These are phyloP conservation scores for Drosophila serrata DNA, from an alignment of 1,140 invertebrate genomes.

Conservation along the genomic window DNA sequence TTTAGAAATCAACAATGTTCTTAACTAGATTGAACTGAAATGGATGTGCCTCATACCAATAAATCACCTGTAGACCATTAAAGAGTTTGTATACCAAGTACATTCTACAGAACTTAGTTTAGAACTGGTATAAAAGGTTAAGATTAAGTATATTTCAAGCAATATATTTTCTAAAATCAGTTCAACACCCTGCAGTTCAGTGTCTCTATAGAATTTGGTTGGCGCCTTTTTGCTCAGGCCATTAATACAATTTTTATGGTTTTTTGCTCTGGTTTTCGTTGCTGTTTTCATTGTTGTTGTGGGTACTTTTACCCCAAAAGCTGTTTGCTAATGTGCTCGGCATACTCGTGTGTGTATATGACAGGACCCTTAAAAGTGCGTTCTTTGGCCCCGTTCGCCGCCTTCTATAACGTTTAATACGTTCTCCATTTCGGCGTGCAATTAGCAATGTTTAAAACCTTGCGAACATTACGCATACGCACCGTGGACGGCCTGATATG, in stretches of 20 bases:
- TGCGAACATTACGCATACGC: too few relatives aligned
- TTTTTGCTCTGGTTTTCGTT: background rate
- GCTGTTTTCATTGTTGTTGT: constrained; percentile 22
- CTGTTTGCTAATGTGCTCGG: constrained; percentile 52
- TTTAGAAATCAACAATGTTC: background rate
- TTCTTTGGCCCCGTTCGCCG: background rate
- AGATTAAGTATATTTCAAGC: too few relatives aligned
- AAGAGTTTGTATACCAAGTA: too few relatives aligned
- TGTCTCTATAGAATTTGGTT: constrained; percentile 17
- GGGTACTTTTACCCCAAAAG: constrained; percentile 27
- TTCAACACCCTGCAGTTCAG: constrained; percentile 2
- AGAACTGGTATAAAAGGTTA: too few relatives aligned
- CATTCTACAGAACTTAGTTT: too few relatives aligned
- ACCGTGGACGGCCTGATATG: too few relatives aligned
- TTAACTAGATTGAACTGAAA: too few relatives aligned
- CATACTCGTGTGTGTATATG: constrained; percentile 39
- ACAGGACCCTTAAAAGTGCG: constrained; percentile 29
- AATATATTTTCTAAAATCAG: background rate
- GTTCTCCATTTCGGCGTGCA: constrained; percentile 36
- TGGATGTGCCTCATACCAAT: too few relatives aligned
- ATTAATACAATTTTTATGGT: constrained; percentile 41
- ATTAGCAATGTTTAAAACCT: constrained; percentile 59
- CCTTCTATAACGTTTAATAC: constrained; percentile 5
- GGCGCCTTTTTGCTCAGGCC: constrained; percentile 30
- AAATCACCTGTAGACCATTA: too few relatives aligned